Percentiles rank a stretch among this genome's conserved stretches.
Conservation (phyloP, 2,888 invertebrate species). For the Mantis religiosa region DNA sequence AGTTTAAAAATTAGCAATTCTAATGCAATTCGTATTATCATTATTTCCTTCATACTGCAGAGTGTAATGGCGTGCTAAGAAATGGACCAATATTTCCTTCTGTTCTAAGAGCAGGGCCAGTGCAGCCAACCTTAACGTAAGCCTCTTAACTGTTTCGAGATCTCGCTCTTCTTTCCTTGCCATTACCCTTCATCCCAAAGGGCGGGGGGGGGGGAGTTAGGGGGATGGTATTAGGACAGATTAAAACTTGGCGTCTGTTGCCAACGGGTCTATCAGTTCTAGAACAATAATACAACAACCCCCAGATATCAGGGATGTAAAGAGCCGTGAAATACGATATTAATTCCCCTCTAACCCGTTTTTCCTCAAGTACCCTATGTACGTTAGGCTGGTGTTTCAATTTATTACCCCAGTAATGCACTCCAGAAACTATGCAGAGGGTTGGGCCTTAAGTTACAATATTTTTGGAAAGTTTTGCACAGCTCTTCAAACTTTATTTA, state of each 20-base stretch:
- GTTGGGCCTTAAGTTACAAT: neutral
- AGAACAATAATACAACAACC: neutral
- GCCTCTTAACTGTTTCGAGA: conserved; percentile 12
- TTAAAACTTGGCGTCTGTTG: neutral
- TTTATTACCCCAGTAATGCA: neutral
- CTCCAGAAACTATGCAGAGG: neutral
- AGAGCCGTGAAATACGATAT: neutral
- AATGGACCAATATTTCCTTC: conserved; percentile 12
- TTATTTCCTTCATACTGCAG: neutral
- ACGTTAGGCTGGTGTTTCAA: neutral
- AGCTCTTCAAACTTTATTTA: neutral
- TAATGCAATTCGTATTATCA: conserved; percentile 9
- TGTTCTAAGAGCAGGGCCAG: neutral
- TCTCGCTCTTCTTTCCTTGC: neutral
- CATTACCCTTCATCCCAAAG: neutral
- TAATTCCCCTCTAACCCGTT: neutral
- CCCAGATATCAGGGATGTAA: neutral
- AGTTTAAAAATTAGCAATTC: conserved; percentile 5
- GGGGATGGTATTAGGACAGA: conserved; percentile 7
- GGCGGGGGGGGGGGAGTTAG: too few relatives aligned
- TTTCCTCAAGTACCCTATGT: neutral
- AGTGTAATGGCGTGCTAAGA: conserved; percentile 5
- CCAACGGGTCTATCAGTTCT: neutral
- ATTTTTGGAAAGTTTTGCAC: neutral
- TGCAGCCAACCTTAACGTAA: neutral